These are phyloP conservation scores for Notothenia coriiceps DNA, from an alignment of 2,113 vertebrate species.

Conservation along the genomic window DNA sequence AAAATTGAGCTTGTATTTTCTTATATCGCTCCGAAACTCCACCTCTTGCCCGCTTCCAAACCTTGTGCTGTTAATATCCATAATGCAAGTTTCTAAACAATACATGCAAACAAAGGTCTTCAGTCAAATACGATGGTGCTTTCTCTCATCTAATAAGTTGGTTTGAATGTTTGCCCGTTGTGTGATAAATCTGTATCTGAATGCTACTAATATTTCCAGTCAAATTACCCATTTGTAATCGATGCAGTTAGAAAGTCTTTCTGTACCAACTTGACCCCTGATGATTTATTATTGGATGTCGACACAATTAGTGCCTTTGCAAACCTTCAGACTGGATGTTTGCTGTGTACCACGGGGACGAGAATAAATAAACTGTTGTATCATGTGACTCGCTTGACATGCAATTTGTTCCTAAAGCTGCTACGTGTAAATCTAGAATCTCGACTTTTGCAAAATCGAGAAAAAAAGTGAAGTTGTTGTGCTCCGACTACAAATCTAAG, in stretches of 20 bases:
- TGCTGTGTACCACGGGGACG: neutral
- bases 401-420: constrained; percentile 42
- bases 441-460: too few species aligned
- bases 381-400: constrained; percentile 5
- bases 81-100: neutral
- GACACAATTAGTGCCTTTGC: constrained; percentile 71
- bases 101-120: neutral
- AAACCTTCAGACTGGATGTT: constrained; percentile 11
- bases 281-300: constrained; percentile 44
- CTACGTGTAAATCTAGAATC: neutral
- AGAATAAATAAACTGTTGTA: neutral
- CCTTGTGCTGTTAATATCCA: neutral
- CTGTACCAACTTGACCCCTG: neutral
- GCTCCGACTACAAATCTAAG: neutral
- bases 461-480: too few species aligned
- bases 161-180: constrained; percentile 29
- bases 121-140: neutral
- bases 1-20: too few species aligned
- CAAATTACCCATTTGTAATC: neutral
- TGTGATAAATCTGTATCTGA: neutral
- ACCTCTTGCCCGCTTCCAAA: neutral
- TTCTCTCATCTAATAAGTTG: neutral
- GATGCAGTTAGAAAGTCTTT: neutral
- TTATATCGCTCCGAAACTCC: neutral
- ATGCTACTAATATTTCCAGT: too few species aligned